Base-by-base conservation (phyloP, 2,113 vertebrate species). In the Megaceryle torquata region DNA sequence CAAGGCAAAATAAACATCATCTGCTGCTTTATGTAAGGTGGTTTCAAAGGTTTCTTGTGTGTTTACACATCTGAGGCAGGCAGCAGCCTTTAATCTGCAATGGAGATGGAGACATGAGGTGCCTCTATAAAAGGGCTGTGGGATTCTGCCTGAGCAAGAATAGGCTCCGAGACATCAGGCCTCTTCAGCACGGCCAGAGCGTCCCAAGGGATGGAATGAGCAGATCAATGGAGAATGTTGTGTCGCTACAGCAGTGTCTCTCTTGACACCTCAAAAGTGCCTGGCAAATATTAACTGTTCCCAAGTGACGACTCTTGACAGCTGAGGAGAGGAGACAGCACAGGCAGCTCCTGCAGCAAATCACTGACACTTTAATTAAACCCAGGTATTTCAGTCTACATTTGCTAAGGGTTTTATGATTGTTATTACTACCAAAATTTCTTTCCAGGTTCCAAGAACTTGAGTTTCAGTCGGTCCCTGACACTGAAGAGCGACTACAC, bases 1-100 rank as follows among this genome's bases (percentile, higher is more conserved):
- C 33, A 15, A 96, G 85, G 79, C 82, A 96, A 96, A 96, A 82
- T 74, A 96, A 95, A 91, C 75, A 83, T 1, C 64, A 91, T 79
- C 72, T 76, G 79, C 81, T 87, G 93, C 76, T 86, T 93, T 83
- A 59, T 17, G 61, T 6, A 63, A 96, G 71, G 75, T 51, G 48
- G 22, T 65, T 95, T 88, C 86, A 90, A 70, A 93, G 88, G 82
- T n/a, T 78, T 60, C 67, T n/a, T 2, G 5, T 1, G 3, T 63
- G 82, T 91, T 92, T 83, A 81, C 82, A 88, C 13, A 19, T 65
- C 89, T 79, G 87, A 85, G 70, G 61, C 75, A 1, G 1, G 67
- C 1, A 9, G 48, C 68, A 60, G 59, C 11, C 76, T 86, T 86
- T 67, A 44, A 93, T 81, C 48, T 6, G 8, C 46, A n/a, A 43